Conservation (phyloP, 2,888 invertebrate species). For the Chalcis sispes region DNA sequence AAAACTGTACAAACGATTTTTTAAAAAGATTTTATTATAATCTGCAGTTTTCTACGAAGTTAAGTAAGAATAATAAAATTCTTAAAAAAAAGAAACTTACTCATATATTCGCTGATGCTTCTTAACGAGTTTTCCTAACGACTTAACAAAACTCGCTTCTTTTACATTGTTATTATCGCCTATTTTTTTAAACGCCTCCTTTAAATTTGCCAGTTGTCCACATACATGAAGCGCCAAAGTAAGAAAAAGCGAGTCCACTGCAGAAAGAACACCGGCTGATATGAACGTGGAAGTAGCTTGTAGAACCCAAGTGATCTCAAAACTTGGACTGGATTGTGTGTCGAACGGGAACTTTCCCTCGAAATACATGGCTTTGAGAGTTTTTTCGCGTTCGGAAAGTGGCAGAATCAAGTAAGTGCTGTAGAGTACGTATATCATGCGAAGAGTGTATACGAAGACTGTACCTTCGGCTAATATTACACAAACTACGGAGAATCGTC, state of each 20-base stretch:
- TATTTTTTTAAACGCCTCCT: conserved; percentile 17
- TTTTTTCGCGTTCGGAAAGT: neutral
- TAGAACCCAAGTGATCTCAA: conserved; percentile 34
- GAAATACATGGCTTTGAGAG: conserved; percentile 7
- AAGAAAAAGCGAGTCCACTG: conserved; percentile 24
- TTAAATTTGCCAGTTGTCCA: conserved; percentile 33
- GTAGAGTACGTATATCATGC: conserved; percentile 6
- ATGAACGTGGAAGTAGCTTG: neutral
- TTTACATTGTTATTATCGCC: neutral
- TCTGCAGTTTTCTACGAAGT: no score
- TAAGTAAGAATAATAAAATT: no score
- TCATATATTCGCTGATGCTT: conserved; percentile 14
- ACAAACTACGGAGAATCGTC: conserved; percentile 28
- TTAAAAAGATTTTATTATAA: no score
- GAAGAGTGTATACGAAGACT: neutral
- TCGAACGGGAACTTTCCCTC: conserved; percentile 32
- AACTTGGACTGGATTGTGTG: conserved; percentile 25
- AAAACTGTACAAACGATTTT: no score
- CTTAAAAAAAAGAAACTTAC: no score
- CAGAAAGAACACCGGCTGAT: conserved; percentile 2
- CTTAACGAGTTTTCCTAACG: neutral
- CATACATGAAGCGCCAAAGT: conserved; percentile 31
- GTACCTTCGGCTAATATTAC: conserved; percentile 12
- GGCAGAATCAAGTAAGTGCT: neutral
- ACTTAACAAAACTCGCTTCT: neutral